Evolutionary conservation across 2,797 vertebrate genomes (phyloP).

Genomic region (Sparus aurata): DNA sequence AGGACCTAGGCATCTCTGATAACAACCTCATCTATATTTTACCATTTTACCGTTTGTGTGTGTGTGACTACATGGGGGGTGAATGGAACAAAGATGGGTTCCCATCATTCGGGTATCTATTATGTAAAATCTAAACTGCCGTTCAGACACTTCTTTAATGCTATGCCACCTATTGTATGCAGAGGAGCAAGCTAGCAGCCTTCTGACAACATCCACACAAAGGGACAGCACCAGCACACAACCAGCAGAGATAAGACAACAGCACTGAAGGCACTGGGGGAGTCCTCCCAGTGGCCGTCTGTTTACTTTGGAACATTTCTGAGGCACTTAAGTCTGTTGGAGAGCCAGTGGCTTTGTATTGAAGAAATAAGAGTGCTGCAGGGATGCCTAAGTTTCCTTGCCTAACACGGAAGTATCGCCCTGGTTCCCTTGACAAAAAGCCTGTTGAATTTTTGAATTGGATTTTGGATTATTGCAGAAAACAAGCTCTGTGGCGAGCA

Average conservation of each 20-base stretch:
- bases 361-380: not conserved
- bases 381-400: too few species aligned
- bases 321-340: not conserved
- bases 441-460: too few species aligned
- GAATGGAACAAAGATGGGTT: conserved; percentile 50
- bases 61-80: conserved; percentile 32
- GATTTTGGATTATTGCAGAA: too few species aligned
- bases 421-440: too few species aligned
- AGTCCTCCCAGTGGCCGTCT: conserved; percentile 7
- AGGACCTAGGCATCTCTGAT: conserved; percentile 55
- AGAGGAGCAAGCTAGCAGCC: conserved; percentile 2
- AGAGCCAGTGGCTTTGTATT: not conserved
- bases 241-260: conserved; percentile 16
- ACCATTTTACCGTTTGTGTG: conserved; percentile 43
- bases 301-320: conserved; percentile 26
- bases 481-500: too few species aligned
- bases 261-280: conserved; percentile 6
- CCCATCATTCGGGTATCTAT: conserved; percentile 54
- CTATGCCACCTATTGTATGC: conserved; percentile 7
- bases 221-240: not conserved
- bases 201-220: conserved; percentile 19
- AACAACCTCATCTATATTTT: conserved; percentile 78
- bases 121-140: conserved; percentile 59
- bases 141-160: conserved; percentile 35
- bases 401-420: too few species aligned